Conservation (phyloP, 1,140 invertebrate genomes). For the Odontomachus brunneus region DNA sequence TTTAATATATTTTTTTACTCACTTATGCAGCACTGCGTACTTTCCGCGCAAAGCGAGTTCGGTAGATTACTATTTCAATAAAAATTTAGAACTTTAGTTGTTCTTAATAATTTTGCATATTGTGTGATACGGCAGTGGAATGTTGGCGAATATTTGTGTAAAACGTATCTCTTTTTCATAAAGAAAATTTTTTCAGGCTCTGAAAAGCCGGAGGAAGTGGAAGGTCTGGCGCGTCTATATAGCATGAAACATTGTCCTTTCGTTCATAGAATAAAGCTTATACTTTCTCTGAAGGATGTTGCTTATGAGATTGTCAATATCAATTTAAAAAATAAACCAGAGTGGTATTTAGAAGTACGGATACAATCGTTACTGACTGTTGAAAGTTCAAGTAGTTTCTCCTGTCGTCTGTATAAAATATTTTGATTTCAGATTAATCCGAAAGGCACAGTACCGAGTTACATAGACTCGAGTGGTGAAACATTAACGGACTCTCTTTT, state of each 20-base stretch:
- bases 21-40: too few relatives aligned
- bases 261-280: constrained; percentile 86
- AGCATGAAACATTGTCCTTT: constrained; percentile 89
- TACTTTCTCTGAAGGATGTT: constrained; percentile 86
- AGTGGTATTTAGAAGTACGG: constrained; percentile 86
- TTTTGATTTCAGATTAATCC: constrained; percentile 84
- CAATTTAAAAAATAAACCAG: constrained; percentile 87
- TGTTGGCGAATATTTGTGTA: neutral
- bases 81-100: too few relatives aligned
- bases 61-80: too few relatives aligned
- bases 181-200: constrained; percentile 77
- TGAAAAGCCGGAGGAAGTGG: constrained; percentile 81
- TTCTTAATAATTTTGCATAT: too few relatives aligned
- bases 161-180: neutral
- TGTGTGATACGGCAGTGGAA: neutral
- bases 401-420: neutral
- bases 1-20: too few relatives aligned
- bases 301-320: constrained; percentile 87
- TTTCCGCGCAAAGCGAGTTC: too few relatives aligned
- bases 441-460: constrained; percentile 86
- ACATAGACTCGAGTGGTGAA: constrained; percentile 84
- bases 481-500: constrained; percentile 85
- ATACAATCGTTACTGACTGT: constrained; percentile 9
- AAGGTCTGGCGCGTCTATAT: constrained; percentile 86
- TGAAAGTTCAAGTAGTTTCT: neutral